Percentiles rank a stretch among this genome's conserved stretches.
phyloP scores from a whole-genome alignment of 30 jellyfish, hydroid and myxozoan species.

The Aurelia aurita complex sp. Pacific region DNA sequence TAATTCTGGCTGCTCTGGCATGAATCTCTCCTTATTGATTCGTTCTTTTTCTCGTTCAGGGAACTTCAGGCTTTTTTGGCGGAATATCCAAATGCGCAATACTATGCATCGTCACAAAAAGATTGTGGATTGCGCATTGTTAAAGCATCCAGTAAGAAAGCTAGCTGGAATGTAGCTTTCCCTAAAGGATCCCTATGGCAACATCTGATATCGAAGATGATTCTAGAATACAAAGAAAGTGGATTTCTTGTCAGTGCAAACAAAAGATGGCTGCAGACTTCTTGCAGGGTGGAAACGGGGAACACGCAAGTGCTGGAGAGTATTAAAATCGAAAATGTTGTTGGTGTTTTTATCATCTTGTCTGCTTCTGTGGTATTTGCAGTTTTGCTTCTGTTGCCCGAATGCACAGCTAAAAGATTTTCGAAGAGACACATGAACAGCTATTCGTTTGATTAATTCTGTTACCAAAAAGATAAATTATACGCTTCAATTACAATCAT shows the following conservation, averaged over 20 bases:
- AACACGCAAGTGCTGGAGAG: not conserved
- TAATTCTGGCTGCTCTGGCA: no score
- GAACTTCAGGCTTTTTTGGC: conserved; percentile 46
- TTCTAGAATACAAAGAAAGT: conserved; percentile 27
- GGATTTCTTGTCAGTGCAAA: not conserved
- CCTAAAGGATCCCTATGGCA: conserved; percentile 40
- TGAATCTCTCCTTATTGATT: no score
- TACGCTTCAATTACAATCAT: no score
- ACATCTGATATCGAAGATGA: conserved; percentile 16
- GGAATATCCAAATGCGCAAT: conserved; percentile 38
- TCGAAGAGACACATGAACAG: no score
- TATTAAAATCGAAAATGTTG: not conserved
- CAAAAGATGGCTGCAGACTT: conserved; percentile 19
- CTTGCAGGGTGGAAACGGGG: conserved; percentile 8
- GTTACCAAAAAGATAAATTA: no score
- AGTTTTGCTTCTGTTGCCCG: conserved; percentile 12
- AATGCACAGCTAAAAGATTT: not conserved
- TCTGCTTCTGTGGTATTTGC: not conserved
- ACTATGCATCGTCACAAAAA: conserved; percentile 16
- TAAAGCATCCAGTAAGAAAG: not conserved
- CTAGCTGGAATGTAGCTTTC: conserved; percentile 32
- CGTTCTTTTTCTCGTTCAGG: not conserved
- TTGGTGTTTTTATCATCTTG: conserved; percentile 11
- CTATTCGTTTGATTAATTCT: no score
- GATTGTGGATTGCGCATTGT: conserved; percentile 11